Evolutionary conservation across 2,888 invertebrate genomes (phyloP), one percentile per base, ranked within the genome.

Genomic region (Coremacera marginata): DNA sequence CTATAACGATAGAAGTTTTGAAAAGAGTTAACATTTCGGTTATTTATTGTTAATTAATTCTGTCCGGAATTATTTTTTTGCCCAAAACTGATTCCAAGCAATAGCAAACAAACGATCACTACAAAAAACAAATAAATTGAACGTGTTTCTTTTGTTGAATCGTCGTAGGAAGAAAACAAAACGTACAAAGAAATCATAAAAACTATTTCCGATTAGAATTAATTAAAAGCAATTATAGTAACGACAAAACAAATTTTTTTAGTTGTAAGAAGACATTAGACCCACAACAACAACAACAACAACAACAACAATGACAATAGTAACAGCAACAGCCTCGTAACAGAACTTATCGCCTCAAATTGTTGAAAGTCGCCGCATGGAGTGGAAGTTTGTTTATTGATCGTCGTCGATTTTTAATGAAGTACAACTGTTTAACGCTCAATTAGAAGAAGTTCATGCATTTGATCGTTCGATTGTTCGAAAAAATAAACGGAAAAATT

Each of bases 151-250:
- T 44, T 44, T 44, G 11, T 44, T 2, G 11, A 44, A 11, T 44
- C 44, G 9, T 37, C 5, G n/a, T 8, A 8, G 19, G 16, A 67
- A 9, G n/a, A 60, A 27, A 19, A 27, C 11, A 16, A 62, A 52
- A 14, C 51, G n/a, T 44, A 25, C 62, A 65, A 55, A 19, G 25
- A 22, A 60, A 57, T 67, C 71, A 70, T 81, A 81, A 81, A 80
- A 78, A 78, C 79, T 75, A 81, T 81, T 81, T 82, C 82, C 82
- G 82, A 82, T 82, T 80, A 79, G 77, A 82, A 81, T 82, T 81
- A 81, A 81, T 82, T 82, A 81, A 81, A 78, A 77, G 74, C 74
- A 77, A 78, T 77, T 65, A 68, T 34, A 57, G 31, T 62, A 68
- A 75, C 75, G 77, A 77, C 76, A 76, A 76, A 72, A 74, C 62